phyloP scores from a whole-genome alignment of 2,888 invertebrate species.

The Scaptomyza flava region DNA sequence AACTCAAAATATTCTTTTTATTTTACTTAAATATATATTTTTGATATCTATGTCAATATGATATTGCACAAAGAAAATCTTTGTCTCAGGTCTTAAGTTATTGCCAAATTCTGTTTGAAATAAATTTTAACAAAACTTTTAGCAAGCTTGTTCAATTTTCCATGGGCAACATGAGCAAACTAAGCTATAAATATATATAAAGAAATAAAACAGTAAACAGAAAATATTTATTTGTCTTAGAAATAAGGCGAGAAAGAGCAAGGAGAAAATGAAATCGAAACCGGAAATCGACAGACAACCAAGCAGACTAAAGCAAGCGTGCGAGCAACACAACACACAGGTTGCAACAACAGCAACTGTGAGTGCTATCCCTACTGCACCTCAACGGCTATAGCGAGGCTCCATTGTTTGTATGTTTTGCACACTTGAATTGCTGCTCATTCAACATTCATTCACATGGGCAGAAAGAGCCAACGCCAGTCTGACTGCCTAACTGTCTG shows the following conservation, averaged over 20 bases:
- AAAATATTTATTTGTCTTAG: constrained; percentile 25
- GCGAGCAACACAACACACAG: constrained; percentile 26
- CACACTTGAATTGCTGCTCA: constrained; percentile 75
- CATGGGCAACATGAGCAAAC: not conserved
- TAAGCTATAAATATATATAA: constrained; percentile 9
- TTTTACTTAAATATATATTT: too few species aligned
- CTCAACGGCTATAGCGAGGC: not conserved
- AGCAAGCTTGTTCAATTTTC: not conserved
- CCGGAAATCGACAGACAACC: constrained; percentile 56
- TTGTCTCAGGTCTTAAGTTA: not conserved
- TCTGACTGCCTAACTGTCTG: constrained; percentile 4
- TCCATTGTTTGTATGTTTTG: constrained; percentile 60
- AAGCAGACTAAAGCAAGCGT: constrained; percentile 8
- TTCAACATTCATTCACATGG: constrained; percentile 75
- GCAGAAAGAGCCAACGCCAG: constrained; percentile 35
- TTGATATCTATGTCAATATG: too few species aligned
- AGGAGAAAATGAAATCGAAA: constrained; percentile 66
- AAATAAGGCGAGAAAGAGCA: constrained; percentile 14
- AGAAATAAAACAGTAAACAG: not conserved
- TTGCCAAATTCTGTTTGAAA: not conserved
- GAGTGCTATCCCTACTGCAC: constrained; percentile 1
- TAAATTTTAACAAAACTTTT: not conserved
- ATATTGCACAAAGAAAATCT: not conserved
- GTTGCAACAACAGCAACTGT: constrained; percentile 38
- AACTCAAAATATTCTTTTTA: too few species aligned